Base-by-base conservation (phyloP, 1,140 invertebrate species). In the Formica exsecta region DNA sequence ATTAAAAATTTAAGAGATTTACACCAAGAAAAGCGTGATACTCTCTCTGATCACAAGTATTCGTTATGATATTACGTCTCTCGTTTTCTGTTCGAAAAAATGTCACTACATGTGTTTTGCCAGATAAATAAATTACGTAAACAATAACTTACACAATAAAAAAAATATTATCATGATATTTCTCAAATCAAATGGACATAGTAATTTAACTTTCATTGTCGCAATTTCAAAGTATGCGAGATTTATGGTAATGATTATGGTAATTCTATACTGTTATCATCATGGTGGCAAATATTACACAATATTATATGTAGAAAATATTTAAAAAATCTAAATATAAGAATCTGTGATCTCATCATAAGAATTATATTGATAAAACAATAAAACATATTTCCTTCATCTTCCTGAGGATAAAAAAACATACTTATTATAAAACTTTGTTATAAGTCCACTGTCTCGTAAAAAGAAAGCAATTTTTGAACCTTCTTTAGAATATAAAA, bases 401-500 rank as follows among this genome's bases (percentile, higher is more conserved):
- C 13, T 68, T 68, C 29, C 41, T 70, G 3, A 48, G 8, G 1
- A 44, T 9, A 70, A 48, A 9, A 48, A 68, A 41, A 48, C 16
- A 44, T 3, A 44, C 41, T 44, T 44, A 11, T 44, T 38, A 38
- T 8, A 38, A 38, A 51, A 51, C 16, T 51, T 51, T 51, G 48
- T 48, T 57, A 57, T 59, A 59, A 59, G 9, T 59, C 25, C 7
- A 59, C 57, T 59, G 2, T 73, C 19, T 54, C 6, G 4, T 62
- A 64, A 41, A 9, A 16, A 16, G 38, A 76, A 16, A 62, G 36
- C 5, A 76, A 62, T 57, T 64, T 76, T 64, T 38, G 9, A 76
- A 76, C 16, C 5, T 25, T 76, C 57, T 32, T 76, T 62, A 62
- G n/a, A 0, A 13, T 16, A 16, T 29, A 5, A 76, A 64, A 32